A percentile compares a stretch with the other conserved stretches of the same genome.
phyloP scores from a whole-genome alignment of 2,113 vertebrate genomes.

The Halichoerus grypus region DNA sequence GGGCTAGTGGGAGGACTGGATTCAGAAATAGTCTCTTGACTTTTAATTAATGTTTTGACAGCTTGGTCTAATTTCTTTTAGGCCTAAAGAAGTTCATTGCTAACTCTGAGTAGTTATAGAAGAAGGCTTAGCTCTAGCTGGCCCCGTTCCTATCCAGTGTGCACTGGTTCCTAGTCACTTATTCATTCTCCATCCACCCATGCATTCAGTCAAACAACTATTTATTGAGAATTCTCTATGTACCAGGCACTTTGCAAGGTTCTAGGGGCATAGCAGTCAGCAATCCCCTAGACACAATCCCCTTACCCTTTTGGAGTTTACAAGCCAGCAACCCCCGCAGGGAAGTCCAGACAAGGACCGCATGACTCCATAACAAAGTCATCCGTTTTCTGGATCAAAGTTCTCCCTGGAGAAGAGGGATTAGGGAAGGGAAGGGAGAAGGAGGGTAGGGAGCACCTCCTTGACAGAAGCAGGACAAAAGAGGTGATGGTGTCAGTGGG shows the following conservation, averaged over 20 bases:
- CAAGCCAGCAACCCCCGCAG: background rate
- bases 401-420: background rate
- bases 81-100: background rate
- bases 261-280: background rate
- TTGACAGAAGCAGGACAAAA: background rate
- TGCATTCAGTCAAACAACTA: background rate
- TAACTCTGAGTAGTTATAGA: background rate
- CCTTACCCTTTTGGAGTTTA: background rate
- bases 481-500: background rate
- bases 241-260: background rate
- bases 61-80: constrained; percentile 19
- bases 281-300: background rate
- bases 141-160: background rate
- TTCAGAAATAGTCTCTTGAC: background rate
- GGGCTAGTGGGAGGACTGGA: background rate
- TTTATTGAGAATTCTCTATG: background rate
- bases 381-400: background rate
- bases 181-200: background rate
- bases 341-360: background rate
- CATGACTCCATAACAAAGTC: background rate
- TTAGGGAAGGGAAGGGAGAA: background rate
- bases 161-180: background rate
- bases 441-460: background rate
- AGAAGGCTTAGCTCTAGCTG: background rate
- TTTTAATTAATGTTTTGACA: background rate